phyloP scores from a whole-genome alignment of 2,113 vertebrate genomes.

The Cynopterus brachyotis region DNA sequence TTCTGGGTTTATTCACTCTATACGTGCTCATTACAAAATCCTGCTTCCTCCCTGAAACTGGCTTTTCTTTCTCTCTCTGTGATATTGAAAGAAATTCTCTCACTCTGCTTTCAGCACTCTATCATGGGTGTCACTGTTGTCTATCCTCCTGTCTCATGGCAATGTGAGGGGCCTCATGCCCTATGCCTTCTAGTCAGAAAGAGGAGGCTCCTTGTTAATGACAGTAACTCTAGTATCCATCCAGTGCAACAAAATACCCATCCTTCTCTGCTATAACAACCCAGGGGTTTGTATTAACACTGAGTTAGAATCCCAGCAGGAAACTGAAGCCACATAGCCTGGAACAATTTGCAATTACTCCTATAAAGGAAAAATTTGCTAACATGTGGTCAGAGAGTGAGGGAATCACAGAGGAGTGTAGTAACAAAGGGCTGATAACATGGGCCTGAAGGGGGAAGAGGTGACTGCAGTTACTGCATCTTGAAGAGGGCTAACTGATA shows the following conservation, averaged over 20 bases:
- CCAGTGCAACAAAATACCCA: rapidly evolving
- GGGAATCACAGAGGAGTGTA: not conserved
- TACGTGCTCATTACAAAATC: not conserved
- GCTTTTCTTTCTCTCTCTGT: not conserved
- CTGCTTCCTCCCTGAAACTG: not conserved
- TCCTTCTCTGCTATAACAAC: not conserved
- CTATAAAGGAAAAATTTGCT: not conserved
- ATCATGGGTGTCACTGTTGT: not conserved
- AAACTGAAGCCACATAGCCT: not conserved
- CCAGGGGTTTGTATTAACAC: not conserved
- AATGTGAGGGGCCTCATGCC: too few relatives aligned
- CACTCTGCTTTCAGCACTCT: not conserved
- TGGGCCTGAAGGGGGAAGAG: too few relatives aligned
- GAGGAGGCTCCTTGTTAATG: not conserved
- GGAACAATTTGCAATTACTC: not conserved
- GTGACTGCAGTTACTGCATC: not conserved
- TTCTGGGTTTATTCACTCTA: not conserved
- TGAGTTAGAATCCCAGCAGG: not conserved
- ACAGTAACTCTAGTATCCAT: not conserved
- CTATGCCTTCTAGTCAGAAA: not conserved
- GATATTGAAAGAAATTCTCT: not conserved
- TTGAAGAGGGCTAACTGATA: not conserved
- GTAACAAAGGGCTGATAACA: not conserved
- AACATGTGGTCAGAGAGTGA: not conserved
- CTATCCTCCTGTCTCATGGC: not conserved